Conservation (phyloP, 2,888 invertebrate species). For the Eupeodes latifasciatus region DNA sequence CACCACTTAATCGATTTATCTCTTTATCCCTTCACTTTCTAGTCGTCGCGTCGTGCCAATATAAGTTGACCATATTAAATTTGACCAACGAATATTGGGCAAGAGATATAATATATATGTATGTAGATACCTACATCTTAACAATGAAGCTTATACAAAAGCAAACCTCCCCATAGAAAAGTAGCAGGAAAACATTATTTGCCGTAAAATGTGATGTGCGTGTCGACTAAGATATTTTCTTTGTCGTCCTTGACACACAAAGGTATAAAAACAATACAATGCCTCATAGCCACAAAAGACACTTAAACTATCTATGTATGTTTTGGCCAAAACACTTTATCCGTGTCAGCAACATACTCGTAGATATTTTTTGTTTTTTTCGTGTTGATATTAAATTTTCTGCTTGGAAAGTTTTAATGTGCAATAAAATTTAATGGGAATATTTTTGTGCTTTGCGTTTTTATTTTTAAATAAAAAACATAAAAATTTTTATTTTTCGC, state of each 20-base stretch:
- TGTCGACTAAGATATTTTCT: not conserved
- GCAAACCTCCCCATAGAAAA: no score
- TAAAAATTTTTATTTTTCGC: no score
- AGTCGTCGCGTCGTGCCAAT: not conserved
- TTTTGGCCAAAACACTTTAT: conserved; percentile 8
- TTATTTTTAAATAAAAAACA: no score
- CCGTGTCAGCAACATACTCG: not conserved
- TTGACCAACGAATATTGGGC: not conserved
- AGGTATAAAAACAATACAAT: not conserved
- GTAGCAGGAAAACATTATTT: no score
- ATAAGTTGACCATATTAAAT: conserved; percentile 21
- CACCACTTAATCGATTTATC: conserved; percentile 29
- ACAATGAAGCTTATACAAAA: no score
- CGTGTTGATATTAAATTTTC: not conserved
- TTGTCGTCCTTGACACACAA: conserved; percentile 14
- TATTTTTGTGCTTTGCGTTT: not conserved
- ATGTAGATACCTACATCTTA: no score
- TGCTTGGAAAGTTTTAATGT: not conserved
- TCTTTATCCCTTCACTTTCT: not conserved
- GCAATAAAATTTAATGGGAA: conserved; percentile 6
- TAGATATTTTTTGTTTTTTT: not conserved
- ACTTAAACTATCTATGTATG: not conserved
- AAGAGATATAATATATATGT: no score
- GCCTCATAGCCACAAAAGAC: not conserved
- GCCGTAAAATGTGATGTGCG: not conserved